Base-by-base conservation (phyloP, 2,113 vertebrate species). In the Gallinago paraguaiae region DNA sequence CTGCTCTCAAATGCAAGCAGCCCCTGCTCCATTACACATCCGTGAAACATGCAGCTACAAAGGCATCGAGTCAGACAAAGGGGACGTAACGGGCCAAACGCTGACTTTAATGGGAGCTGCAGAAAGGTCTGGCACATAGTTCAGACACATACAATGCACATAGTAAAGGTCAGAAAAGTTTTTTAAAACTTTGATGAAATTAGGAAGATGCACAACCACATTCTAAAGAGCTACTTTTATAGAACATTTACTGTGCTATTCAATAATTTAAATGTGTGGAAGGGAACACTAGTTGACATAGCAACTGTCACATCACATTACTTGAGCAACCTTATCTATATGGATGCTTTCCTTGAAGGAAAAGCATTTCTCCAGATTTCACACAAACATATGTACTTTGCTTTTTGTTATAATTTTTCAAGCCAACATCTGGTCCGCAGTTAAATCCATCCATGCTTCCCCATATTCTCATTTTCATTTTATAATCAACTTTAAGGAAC, bases 231-330 rank as follows among this genome's bases (percentile, higher is more conserved):
- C 54, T 88, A 90, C 94, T 94, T 90, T 92, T 97, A 95, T 90
- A 96, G 95, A 96, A 95, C 94, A 92, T 69, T 64, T 92, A 92
- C 95, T 86, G 83, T 65, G 95, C 89, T 91, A 51, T 96, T 97
- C 97, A 96, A 93, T 97, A 95, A 97, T 96, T 94, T 91, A 94
- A 96, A 96, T 93, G 95, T 89, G 79, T 80, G 91, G 90, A 95
- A 96, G 77, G n/a, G 86, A 96, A 96, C 31, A 28, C 41, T 46
- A 87, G 96, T 95, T 97, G 96, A 97, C 97, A 97, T 96, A 92
- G 97, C 97, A 97, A 97, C 97, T 96, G 97, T 97, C 98, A 94
- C 91, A 97, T 97, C 77, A 53, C 84, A 97, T 97, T 97, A 96
- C 92, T 95, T 41, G 45, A 96, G 90, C 96, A 87, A 92, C 84